Conservation (phyloP, 2,888 invertebrate species). For the Plebejus melissa region DNA sequence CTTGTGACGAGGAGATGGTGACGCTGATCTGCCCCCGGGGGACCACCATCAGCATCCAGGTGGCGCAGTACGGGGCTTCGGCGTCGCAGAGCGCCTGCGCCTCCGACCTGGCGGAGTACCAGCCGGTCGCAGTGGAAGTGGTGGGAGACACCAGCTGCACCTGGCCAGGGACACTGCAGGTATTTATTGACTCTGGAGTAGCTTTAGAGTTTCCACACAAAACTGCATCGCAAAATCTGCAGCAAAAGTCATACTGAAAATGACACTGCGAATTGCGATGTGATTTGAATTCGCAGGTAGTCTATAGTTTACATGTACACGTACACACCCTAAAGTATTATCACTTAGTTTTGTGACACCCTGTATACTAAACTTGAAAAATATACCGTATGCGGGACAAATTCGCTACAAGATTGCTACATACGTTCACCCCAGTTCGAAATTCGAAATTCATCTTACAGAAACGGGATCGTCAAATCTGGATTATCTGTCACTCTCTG, state of each 20-base stretch:
- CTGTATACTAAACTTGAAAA: no score
- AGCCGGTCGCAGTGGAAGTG: constrained; percentile 71
- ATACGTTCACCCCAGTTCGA: background rate
- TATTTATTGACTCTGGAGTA: constrained; percentile 46
- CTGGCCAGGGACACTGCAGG: constrained; percentile 89
- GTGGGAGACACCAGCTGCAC: constrained; percentile 84
- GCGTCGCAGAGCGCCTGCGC: constrained; percentile 71
- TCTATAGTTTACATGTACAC: no score
- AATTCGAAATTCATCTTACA: background rate
- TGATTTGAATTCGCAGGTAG: no score
- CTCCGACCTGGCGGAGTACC: constrained; percentile 71
- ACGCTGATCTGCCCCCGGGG: constrained; percentile 93
- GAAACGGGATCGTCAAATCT: background rate
- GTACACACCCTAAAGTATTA: no score
- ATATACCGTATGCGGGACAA: background rate
- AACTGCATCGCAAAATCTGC: no score
- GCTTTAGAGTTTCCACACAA: background rate
- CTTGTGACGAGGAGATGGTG: constrained; percentile 94
- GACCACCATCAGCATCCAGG: constrained; percentile 93
- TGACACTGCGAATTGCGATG: no score
- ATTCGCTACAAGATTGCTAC: background rate
- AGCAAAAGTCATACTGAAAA: no score
- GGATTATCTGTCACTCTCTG: constrained; percentile 11
- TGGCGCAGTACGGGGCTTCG: constrained; percentile 92
- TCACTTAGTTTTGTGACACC: no score